A percentile compares a stretch with the other conserved stretches of the same genome.
Conservation (phyloP, 2,888 invertebrate species). For the Heteromurus nitidus region DNA sequence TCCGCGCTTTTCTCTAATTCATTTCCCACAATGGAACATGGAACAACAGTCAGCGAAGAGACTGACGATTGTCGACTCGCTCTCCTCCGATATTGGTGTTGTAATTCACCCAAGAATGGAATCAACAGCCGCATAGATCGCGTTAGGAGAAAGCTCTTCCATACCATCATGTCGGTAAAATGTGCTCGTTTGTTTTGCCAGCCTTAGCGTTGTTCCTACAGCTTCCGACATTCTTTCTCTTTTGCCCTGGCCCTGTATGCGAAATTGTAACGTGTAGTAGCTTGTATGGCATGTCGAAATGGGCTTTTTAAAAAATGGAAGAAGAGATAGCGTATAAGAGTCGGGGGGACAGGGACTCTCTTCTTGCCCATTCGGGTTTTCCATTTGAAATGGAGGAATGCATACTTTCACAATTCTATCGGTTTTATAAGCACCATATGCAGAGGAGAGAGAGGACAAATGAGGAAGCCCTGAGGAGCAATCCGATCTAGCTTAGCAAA, state of each 20-base stretch:
- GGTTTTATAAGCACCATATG: background rate
- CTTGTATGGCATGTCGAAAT: too few species aligned
- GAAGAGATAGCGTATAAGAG: too few species aligned
- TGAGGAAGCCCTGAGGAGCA: slow-evolving; percentile 65
- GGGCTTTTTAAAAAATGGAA: too few species aligned
- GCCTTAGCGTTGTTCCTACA: too few species aligned
- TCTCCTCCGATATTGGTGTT: slow-evolving; percentile 52
- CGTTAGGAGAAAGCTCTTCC: slow-evolving; percentile 35
- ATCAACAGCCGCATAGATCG: slow-evolving; percentile 31
- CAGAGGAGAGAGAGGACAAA: slow-evolving; percentile 27
- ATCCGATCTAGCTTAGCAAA: slow-evolving; percentile 59
- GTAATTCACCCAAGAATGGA: slow-evolving; percentile 58
- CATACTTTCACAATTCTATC: slow-evolving; percentile 5
- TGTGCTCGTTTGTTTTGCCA: slow-evolving; percentile 42
- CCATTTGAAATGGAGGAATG: too few species aligned
- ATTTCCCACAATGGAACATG: slow-evolving; percentile 35
- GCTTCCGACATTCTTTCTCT: too few species aligned
- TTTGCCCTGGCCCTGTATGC: too few species aligned
- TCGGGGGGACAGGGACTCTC: too few species aligned
- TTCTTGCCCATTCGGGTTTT: too few species aligned
- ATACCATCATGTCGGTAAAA: slow-evolving; percentile 49
- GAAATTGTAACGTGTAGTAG: too few species aligned
- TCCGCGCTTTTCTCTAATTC: slow-evolving; percentile 24
- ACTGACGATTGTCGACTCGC: slow-evolving; percentile 37
- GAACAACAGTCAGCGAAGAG: slow-evolving; percentile 15